Base-by-base conservation (phyloP, 2,888 invertebrate genomes). In the Stramonita haemastoma region DNA sequence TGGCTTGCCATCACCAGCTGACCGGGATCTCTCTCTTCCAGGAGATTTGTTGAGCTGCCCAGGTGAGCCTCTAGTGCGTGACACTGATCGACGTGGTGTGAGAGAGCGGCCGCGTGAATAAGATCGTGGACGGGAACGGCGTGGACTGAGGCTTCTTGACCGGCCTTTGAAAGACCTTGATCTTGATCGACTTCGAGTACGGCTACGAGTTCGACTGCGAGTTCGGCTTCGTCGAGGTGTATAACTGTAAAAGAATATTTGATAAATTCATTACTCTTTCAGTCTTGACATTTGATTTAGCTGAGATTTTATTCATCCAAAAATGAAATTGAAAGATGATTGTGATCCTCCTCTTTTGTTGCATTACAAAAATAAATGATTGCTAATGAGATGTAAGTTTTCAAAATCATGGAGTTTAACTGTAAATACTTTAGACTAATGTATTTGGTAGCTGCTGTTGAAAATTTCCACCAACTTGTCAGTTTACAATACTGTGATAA, bases 11-110 rank as follows among this genome's bases (percentile, higher is more conserved):
- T 87, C 89, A 83, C 84, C 86, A 22, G 86, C 88, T 13, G 91
- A 88, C 56, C 88, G 87, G 29, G 91, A 91, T 81, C 92, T 91
- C 5, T 91, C 85, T 87, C 91, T 86, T 79, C 92, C 91, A 66
- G 91, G 88, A 36, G 91, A 90, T 89, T 91, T 91, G 66, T 91
- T 89, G 86, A 89, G 89, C 36, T 89, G 89, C 36, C 88, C 87
- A 46, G 91, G 89, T 79, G 89, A 87, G 46, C 91, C 90, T 88
- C 87, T 84, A 13, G 91, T 90, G 26, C 89, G 88, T 83, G 91
- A 91, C 73, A 92, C 84, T 46, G 92, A 92, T 26, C 91, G 89
- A 66, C 90, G 91, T 60, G 90, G 84, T 19, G 85, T 73, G 87
- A 57, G 87, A 32, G 88, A 87, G 32, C 89, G 81, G 29, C 86